phyloP scores from a whole-genome alignment of 2,113 vertebrate species.

The Xiphophorus maculatus region DNA sequence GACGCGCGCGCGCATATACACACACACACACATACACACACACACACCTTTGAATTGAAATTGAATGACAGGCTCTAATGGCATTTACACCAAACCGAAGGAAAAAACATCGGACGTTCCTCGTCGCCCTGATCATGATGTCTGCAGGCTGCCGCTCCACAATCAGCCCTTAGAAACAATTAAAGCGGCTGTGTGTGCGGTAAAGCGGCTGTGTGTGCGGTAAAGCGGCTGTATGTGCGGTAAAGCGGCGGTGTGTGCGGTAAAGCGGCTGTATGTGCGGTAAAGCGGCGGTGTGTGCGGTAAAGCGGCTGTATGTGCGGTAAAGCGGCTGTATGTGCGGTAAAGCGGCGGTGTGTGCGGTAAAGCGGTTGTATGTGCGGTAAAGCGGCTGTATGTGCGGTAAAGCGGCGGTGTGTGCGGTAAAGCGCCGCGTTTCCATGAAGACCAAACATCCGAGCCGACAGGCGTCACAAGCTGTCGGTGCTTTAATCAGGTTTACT shows the following conservation, averaged over 20 bases:
- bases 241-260: no score
- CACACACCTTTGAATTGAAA: conserved; percentile 41
- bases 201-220: no score
- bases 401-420: conserved; percentile 12
- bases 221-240: no score
- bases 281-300: no score
- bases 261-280: no score
- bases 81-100: conserved; percentile 35
- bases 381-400: no score
- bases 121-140: conserved; percentile 45
- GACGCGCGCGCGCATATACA: no score
- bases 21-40: conserved; percentile 1
- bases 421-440: conserved; percentile 34
- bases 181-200: not conserved
- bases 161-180: conserved; percentile 52
- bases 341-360: conserved; percentile 8
- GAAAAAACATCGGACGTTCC: conserved; percentile 44
- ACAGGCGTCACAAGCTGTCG: conserved; percentile 3
- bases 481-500: not conserved
- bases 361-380: no score
- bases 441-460: conserved; percentile 28
- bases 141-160: conserved; percentile 40
- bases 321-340: conserved; percentile 29
- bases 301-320: conserved; percentile 11
- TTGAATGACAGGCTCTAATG: conserved; percentile 55